These are phyloP conservation scores for Oreonectes daqikongensis DNA, from an alignment of 2,797 vertebrate species.

Conservation along the genomic window DNA sequence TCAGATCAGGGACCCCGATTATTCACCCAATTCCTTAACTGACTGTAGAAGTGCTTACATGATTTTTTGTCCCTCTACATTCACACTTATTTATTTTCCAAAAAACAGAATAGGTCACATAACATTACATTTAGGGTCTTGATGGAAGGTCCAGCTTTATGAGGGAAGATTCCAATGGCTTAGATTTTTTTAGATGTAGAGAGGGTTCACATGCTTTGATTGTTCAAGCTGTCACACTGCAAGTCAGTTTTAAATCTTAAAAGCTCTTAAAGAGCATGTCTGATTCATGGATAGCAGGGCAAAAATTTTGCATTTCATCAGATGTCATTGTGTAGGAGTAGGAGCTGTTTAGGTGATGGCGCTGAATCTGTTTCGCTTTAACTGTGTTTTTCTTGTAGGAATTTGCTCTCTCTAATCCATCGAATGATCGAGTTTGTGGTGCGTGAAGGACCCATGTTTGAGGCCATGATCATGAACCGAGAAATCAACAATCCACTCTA, in stretches of 20 bases:
- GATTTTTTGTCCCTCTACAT: conserved; percentile 39
- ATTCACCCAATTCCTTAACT: conserved; percentile 37
- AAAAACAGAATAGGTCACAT: conserved; percentile 39
- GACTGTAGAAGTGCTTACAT: conserved; percentile 38
- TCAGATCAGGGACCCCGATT: conserved; percentile 20
- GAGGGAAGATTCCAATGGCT: conserved; percentile 47
- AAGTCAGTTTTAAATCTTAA: conserved; percentile 62
- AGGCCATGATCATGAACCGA: conserved; percentile 99
- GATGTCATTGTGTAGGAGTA: conserved; percentile 26
- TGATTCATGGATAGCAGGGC: conserved; percentile 29
- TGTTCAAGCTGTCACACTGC: conserved; percentile 43
- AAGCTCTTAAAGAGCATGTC: conserved; percentile 15
- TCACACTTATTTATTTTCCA: conserved; percentile 34
- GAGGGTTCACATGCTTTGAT: conserved; percentile 32
- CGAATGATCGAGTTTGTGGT: conserved; percentile 99
- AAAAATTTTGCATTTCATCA: conserved; percentile 38
- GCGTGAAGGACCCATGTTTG: conserved; percentile 99
- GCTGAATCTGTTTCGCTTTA: conserved; percentile 99
- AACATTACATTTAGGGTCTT: conserved; percentile 34
- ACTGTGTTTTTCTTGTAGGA: conserved; percentile 99
- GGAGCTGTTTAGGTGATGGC: conserved; percentile 56
- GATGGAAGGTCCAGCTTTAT: conserved; percentile 26
- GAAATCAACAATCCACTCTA: conserved; percentile 99
- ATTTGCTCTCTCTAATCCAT: conserved; percentile 99
- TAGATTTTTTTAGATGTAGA: conserved; percentile 35